Base-by-base conservation (phyloP, 92 coral and sea anemone species). In the Anthopleura xanthogrammica region DNA sequence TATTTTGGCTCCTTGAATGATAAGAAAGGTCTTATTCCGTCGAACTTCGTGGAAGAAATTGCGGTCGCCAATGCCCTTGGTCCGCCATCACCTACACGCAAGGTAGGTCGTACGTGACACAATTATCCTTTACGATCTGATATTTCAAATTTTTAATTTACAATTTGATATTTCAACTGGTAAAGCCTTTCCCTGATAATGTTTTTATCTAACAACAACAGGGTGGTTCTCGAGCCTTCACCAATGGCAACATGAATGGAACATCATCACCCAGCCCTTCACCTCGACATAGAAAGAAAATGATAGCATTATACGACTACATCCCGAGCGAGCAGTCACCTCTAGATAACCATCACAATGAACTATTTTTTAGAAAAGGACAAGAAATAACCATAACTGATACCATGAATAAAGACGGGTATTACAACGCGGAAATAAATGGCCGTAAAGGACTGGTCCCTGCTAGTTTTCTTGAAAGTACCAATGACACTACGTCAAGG, bases 1-100 rank as follows among this genome's bases (percentile, higher is more conserved):
- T 96, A 85, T 62, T 85, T 92, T 55, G 99, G 97, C 60, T 88
- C 96, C 90, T 86, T 97, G 79, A 90, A 88, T 43, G 93, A 91
- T 16, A 86, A 90, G 81, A 93, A 86, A 74, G 99, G 99, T 5
- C 93, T 97, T 65, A 92, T 97, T 78, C 99, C 98, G 8, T 97
- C 99, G n/a, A 97, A 97, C 86, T 97, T 97, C 58, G 90, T 97
- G 60, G 98, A 94, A 77, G 99, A 97, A 88, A 93, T 97, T 36
- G 99, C 99, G 0, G 97, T 97, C 19, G 98, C 98, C 13, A 76
- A 92, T 0, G 89, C 96, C 4, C 94, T 92, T 4, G 83, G 87
- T 40, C 85, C 88, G 2, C 46, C 76, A n/a, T 81, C 84, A 22
- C 68, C 77, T 16, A 23, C 43, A n/a, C 77, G 77, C 19, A 84